Percentiles rank a stretch among this genome's conserved stretches.
Evolutionary conservation across 2,113 vertebrate genomes (phyloP).

Genomic region (Dromiciops gliroides): DNA sequence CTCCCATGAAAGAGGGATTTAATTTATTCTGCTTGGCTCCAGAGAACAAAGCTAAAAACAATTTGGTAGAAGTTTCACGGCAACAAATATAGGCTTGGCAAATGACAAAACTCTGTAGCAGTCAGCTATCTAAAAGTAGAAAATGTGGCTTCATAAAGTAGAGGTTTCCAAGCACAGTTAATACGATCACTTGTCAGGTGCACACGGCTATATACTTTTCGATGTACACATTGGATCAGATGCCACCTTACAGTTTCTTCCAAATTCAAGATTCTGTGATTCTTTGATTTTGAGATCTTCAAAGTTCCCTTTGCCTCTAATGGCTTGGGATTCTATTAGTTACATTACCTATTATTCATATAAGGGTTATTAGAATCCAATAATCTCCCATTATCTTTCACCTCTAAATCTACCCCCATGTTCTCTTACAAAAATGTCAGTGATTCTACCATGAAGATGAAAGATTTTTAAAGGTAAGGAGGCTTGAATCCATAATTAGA

Average conservation of each 20-base stretch:
- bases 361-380: neutral
- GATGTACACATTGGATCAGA: neutral
- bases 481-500: neutral
- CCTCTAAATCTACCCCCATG: neutral
- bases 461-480: neutral
- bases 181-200: neutral
- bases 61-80: neutral
- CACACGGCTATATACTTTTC: neutral
- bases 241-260: neutral
- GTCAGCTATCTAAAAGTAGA: neutral
- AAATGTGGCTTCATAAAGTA: neutral
- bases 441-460: neutral
- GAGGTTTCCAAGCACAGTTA: neutral
- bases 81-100: neutral
- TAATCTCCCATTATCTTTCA: neutral
- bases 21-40: neutral
- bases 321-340: neutral
- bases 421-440: constrained; percentile 10
- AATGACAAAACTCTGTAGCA: neutral
- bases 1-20: neutral
- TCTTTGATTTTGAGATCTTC: neutral
- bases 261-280: neutral
- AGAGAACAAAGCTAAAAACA: neutral
- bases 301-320: neutral
- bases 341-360: neutral